phyloP scores from a whole-genome alignment of 2,888 invertebrate species.

The Pristionchus entomophagus region DNA sequence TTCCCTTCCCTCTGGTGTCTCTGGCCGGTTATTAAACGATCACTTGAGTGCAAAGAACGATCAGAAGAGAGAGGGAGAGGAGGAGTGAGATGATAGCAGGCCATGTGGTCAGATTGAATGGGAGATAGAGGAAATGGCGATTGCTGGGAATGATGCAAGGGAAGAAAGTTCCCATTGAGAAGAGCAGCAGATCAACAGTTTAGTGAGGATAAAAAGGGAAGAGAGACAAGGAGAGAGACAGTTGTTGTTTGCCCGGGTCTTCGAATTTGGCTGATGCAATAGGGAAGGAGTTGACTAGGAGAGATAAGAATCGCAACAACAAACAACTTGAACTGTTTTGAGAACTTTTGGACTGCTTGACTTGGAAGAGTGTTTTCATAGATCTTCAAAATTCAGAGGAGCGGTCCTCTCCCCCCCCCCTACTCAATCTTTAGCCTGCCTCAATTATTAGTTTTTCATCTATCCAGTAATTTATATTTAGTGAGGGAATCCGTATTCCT shows the following conservation, averaged over 20 bases:
- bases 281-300: neutral
- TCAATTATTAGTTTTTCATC: too few relatives aligned
- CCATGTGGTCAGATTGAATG: constrained; percentile 5
- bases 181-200: neutral
- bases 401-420: too few relatives aligned
- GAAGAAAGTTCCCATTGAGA: neutral
- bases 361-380: too few relatives aligned
- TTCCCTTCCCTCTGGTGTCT: neutral
- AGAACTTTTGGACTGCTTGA: too few relatives aligned
- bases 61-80: neutral
- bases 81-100: neutral
- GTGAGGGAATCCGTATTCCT: too few relatives aligned
- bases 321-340: too few relatives aligned
- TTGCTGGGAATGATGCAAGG: constrained; percentile 21
- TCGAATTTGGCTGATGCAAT: constrained; percentile 1
- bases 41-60: constrained; percentile 23
- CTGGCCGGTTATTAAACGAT: constrained; percentile 8
- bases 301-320: too few relatives aligned
- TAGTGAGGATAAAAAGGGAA: neutral
- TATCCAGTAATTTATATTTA: too few relatives aligned
- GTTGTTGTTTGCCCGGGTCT: neutral
- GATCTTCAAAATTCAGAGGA: too few relatives aligned
- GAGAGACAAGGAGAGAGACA: neutral
- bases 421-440: too few relatives aligned
- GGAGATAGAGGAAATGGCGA: neutral